phyloP scores from a whole-genome alignment of 1,140 invertebrate genomes.

The Drosophila azteca region DNA sequence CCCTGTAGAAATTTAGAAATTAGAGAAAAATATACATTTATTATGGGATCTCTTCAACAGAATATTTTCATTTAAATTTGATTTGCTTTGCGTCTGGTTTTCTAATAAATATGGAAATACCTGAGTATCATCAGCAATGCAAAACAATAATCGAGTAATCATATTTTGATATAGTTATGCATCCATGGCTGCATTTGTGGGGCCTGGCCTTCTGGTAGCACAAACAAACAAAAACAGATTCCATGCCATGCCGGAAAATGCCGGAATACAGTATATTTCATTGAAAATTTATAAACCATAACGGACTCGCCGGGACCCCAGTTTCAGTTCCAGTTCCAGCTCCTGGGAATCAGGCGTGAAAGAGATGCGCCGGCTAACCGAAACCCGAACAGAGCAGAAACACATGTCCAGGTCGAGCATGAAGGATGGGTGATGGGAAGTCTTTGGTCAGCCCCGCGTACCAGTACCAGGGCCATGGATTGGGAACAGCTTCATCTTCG shows the following conservation, averaged over 20 bases:
- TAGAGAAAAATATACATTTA: no score
- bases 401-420: conserved; percentile 29
- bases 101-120: conserved; percentile 8
- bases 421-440: conserved; percentile 1
- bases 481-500: conserved; percentile 9
- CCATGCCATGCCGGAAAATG: conserved; percentile 56
- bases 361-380: conserved; percentile 39
- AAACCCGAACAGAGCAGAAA: conserved; percentile 43
- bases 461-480: neutral
- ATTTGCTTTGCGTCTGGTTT: no score
- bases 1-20: conserved; percentile 2
- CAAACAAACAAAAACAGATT: conserved; percentile 74
- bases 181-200: conserved; percentile 58
- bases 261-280: conserved; percentile 44
- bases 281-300: conserved; percentile 75
- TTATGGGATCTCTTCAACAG: no score
- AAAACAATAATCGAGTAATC: conserved; percentile 1
- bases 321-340: neutral
- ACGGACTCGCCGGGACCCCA: conserved; percentile 37
- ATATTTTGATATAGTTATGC: conserved; percentile 50
- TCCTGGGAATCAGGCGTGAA: conserved; percentile 21
- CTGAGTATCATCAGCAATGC: conserved; percentile 1
- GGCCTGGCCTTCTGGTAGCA: conserved; percentile 57
- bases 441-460: conserved; percentile 18
- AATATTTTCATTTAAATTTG: no score